Evolutionary conservation across 2,888 invertebrate species (phyloP).

Genomic region (Hyles lineata): DNA sequence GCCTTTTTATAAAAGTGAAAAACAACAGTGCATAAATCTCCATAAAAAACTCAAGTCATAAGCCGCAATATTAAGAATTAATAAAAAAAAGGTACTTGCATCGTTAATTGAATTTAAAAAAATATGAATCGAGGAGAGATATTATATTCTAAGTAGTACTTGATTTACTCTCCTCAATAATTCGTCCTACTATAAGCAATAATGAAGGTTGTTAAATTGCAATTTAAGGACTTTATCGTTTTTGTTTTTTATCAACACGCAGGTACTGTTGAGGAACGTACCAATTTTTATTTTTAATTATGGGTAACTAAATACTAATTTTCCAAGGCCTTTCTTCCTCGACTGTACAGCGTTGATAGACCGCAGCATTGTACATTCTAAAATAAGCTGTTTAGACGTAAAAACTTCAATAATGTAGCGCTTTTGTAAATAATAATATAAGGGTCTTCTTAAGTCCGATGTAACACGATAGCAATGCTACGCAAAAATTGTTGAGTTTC

Average conservation of each 20-base stretch:
- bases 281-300: background rate
- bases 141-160: background rate
- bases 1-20: no score
- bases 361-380: slow-evolving; percentile 4
- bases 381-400: slow-evolving; percentile 8
- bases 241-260: slow-evolving; percentile 6
- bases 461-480: slow-evolving; percentile 2
- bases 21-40: no score
- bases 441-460: slow-evolving; percentile 16
- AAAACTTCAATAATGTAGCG: background rate
- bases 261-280: background rate
- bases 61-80: no score
- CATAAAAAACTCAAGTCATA: no score
- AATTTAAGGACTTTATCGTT: background rate
- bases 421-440: slow-evolving; percentile 20
- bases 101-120: no score
- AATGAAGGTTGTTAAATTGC: slow-evolving; percentile 7
- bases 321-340: background rate
- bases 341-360: background rate
- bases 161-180: background rate
- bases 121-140: background rate
- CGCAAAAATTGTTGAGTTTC: background rate
- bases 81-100: no score
- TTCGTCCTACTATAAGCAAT: slow-evolving; percentile 6
- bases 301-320: background rate